These are phyloP conservation scores for Arion vulgaris DNA, from an alignment of 1,140 invertebrate genomes.

Conservation along the genomic window DNA sequence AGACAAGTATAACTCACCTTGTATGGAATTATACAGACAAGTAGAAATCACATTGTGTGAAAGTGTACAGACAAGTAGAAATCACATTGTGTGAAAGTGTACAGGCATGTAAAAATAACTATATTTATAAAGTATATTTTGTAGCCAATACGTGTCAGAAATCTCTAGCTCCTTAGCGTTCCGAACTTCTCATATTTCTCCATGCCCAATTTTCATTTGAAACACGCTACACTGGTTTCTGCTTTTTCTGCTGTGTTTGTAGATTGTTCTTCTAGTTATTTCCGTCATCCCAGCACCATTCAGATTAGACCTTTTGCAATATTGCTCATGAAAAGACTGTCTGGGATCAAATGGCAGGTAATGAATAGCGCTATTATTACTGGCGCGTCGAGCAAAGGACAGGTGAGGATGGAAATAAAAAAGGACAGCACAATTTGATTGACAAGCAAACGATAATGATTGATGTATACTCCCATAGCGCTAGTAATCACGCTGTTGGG, in stretches of 20 bases:
- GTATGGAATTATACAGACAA: too few species aligned
- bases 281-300: conserved; percentile 21
- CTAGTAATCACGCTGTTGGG: conserved; percentile 30
- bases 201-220: not conserved
- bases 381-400: not conserved
- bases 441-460: conserved; percentile 43
- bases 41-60: too few species aligned
- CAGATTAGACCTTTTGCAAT: conserved; percentile 28
- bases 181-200: not conserved
- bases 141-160: not conserved
- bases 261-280: conserved; percentile 19
- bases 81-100: too few species aligned
- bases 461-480: conserved; percentile 36
- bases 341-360: conserved; percentile 14
- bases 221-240: conserved; percentile 26
- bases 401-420: conserved; percentile 19
- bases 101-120: not conserved
- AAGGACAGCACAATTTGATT: conserved; percentile 38
- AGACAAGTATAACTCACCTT: too few species aligned
- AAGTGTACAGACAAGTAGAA: too few species aligned
- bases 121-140: not conserved
- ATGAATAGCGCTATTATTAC: conserved; percentile 36
- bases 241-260: conserved; percentile 16
- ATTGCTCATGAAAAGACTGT: conserved; percentile 16
- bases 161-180: not conserved